Percentiles rank a stretch among this genome's conserved stretches.
These are phyloP conservation scores for Tamias sibiricus DNA, from an alignment of 2,113 vertebrate species.

Conservation along the genomic window DNA sequence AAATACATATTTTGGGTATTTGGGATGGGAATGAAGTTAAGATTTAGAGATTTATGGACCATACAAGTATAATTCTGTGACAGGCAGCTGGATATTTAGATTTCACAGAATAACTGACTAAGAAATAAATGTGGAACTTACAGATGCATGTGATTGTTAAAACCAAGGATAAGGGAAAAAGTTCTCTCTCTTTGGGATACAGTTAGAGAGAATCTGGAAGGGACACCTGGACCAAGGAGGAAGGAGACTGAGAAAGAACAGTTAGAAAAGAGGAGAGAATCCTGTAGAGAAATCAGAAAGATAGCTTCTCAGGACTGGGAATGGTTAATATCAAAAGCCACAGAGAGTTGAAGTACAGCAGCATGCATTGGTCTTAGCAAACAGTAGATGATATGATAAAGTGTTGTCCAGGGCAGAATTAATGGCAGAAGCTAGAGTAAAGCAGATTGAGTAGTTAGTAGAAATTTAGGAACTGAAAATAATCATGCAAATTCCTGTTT, in stretches of 20 bases:
- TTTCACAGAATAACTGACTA: background rate
- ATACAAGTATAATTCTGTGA: background rate
- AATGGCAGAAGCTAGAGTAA: background rate
- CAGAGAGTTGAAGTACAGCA: background rate
- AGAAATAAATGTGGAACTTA: background rate
- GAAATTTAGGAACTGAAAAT: background rate
- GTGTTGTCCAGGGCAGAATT: background rate
- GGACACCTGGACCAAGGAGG: background rate
- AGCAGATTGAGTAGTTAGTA: background rate
- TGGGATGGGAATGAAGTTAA: background rate
- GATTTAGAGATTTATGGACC: background rate
- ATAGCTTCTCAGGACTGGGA: background rate
- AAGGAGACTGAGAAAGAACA: rapidly evolving
- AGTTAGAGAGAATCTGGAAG: background rate
- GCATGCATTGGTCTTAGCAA: background rate
- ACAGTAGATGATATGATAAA: background rate
- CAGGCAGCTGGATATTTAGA: background rate
- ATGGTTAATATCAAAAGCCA: background rate
- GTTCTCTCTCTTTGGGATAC: background rate
- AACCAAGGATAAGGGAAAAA: background rate
- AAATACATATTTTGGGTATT: background rate
- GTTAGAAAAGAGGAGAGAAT: background rate
- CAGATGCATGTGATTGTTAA: background rate
- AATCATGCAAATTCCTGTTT: background rate
- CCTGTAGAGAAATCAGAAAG: background rate